Conservation (phyloP, 2,113 vertebrate genomes). For the Passer domesticus region DNA sequence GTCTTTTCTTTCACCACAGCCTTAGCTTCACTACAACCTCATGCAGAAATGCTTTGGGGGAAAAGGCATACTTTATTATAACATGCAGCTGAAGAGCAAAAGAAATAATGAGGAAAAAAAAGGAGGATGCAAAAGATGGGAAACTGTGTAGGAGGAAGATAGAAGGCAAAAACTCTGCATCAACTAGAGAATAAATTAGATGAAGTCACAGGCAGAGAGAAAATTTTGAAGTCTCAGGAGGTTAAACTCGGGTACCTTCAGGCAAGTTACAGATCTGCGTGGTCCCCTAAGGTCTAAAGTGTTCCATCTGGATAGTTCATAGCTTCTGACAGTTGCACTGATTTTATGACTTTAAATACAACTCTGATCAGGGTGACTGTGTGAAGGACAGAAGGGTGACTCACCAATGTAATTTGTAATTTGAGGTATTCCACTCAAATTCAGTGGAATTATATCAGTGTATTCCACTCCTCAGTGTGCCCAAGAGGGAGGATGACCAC, state of each 20-base stretch:
- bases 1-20: background rate
- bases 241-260: background rate
- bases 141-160: background rate
- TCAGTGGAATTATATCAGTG: background rate
- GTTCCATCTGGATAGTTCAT: background rate
- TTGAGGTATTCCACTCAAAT: background rate
- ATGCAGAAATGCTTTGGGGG: background rate
- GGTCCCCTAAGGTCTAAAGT: background rate
- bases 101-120: background rate
- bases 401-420: background rate
- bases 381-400: background rate
- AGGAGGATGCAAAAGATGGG: background rate
- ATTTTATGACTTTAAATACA: background rate
- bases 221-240: background rate
- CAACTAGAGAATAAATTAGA: background rate
- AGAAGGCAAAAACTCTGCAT: background rate
- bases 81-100: background rate
- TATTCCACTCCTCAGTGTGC: background rate
- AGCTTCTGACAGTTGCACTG: background rate
- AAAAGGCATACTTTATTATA: background rate
- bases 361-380: background rate
- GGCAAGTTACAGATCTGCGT: background rate
- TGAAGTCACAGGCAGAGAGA: background rate
- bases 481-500: background rate
- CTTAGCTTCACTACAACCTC: background rate